Evolutionary conservation across 2,797 vertebrate genomes (phyloP).

Genomic region (Phrynocephalus guinanensis): DNA sequence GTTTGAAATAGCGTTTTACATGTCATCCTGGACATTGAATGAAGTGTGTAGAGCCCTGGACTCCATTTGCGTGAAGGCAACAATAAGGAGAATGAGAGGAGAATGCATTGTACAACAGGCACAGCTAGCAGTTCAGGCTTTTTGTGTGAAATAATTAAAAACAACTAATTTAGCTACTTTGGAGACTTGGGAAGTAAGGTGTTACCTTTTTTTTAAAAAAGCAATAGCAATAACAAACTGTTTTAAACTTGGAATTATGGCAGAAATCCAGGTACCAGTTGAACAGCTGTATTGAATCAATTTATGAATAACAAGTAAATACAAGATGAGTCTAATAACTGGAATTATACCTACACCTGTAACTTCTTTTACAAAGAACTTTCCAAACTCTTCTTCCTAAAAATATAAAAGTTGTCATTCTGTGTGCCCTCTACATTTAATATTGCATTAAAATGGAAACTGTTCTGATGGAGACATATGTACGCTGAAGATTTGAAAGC

Average conservation of each 20-base stretch:
- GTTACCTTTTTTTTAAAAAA: background rate
- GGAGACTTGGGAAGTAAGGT: background rate
- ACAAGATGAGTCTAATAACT: no score
- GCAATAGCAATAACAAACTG: no score
- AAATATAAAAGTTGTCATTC: conserved; percentile 43
- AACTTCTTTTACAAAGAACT: background rate
- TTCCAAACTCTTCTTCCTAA: conserved; percentile 16
- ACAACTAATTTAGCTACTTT: background rate
- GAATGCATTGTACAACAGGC: background rate
- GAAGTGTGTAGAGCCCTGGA: no score
- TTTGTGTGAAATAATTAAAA: background rate
- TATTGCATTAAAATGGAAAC: conserved; percentile 31
- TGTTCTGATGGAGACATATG: background rate
- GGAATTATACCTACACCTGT: background rate
- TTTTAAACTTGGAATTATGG: no score
- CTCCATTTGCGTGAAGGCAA: background rate
- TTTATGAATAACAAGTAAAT: no score
- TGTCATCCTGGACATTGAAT: no score
- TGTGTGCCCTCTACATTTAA: conserved; percentile 39
- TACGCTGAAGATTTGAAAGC: background rate
- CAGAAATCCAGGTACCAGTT: no score
- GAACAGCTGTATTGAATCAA: no score
- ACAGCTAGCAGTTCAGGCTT: background rate
- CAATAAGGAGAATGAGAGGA: background rate
- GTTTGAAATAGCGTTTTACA: no score